These are phyloP conservation scores for Rhinopomastus cyanomelas DNA, from an alignment of 2,113 vertebrate genomes.

Conservation along the genomic window DNA sequence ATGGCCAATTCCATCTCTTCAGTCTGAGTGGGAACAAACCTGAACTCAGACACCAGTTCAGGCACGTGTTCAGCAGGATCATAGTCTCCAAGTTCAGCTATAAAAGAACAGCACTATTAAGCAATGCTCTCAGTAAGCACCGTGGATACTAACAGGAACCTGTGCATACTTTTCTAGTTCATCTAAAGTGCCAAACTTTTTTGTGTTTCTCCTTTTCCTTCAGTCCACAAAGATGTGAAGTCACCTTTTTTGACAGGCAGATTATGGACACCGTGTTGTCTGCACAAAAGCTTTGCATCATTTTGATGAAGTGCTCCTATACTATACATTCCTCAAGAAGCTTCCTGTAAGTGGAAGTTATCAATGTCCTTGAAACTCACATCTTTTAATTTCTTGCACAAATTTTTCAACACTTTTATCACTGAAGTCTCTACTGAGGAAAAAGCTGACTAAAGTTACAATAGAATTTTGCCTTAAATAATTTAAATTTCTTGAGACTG, in stretches of 20 bases:
- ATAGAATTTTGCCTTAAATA: neutral
- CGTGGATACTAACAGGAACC: neutral
- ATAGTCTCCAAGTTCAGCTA: conserved; percentile 94
- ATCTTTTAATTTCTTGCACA: neutral
- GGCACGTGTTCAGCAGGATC: conserved; percentile 88
- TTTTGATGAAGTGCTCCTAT: neutral
- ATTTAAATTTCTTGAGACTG: neutral
- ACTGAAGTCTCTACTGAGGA: neutral
- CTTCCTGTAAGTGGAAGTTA: neutral
- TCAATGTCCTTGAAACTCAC: neutral
- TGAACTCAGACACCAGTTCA: conserved; percentile 95
- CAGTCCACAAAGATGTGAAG: neutral
- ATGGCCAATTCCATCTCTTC: conserved; percentile 91
- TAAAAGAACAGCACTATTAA: conserved; percentile 37
- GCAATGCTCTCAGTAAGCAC: neutral
- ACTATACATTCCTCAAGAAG: neutral
- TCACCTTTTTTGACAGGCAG: neutral
- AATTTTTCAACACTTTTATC: neutral
- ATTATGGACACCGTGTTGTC: neutral
- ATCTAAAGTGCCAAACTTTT: neutral
- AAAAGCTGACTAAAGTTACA: neutral
- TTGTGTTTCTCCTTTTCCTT: neutral
- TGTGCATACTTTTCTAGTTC: neutral
- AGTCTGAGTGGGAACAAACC: conserved; percentile 91
- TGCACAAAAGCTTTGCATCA: neutral